Conservation (phyloP, 1,140 invertebrate genomes). For the Aphelenchoides fujianensis region DNA sequence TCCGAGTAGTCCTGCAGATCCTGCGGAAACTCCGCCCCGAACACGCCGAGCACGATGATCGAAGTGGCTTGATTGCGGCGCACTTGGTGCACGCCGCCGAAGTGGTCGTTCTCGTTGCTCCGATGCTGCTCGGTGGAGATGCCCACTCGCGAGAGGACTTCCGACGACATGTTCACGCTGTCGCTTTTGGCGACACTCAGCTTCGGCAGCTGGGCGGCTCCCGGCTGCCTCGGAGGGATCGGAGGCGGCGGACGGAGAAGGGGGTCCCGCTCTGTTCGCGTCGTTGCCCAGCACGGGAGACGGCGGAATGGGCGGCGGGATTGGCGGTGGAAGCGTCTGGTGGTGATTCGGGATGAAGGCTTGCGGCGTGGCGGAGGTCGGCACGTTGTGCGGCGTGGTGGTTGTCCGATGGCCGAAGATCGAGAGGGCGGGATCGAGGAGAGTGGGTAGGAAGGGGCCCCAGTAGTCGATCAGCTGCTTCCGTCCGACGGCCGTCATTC, state of each 20-base stretch:
- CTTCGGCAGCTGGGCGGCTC: slow-evolving; percentile 19
- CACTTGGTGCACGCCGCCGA: slow-evolving; percentile 68
- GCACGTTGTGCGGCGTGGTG: slow-evolving; percentile 23
- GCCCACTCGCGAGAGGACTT: background rate
- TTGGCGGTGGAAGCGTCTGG: slow-evolving; percentile 16
- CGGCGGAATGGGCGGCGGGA: slow-evolving; percentile 14
- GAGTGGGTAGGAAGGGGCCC: slow-evolving; percentile 83
- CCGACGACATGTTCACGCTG: slow-evolving; percentile 4
- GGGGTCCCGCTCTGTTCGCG: background rate
- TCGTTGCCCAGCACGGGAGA: background rate
- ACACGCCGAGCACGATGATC: slow-evolving; percentile 89
- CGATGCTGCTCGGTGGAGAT: slow-evolving; percentile 16
- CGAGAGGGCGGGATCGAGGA: slow-evolving; percentile 60
- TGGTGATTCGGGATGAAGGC: slow-evolving; percentile 12
- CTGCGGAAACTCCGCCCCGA: slow-evolving; percentile 95
- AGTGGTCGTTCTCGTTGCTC: slow-evolving; percentile 29
- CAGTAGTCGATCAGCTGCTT: slow-evolving; percentile 87
- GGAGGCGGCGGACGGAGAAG: slow-evolving; percentile 46
- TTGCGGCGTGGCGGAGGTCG: slow-evolving; percentile 12
- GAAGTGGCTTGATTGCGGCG: slow-evolving; percentile 93
- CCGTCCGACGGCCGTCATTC: slow-evolving; percentile 79
- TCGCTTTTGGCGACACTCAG: slow-evolving; percentile 18
- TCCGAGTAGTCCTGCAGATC: slow-evolving; percentile 67
- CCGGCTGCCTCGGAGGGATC: slow-evolving; percentile 42
- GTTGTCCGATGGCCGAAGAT: slow-evolving; percentile 46